Evolutionary conservation across 1,140 invertebrate genomes (phyloP).

Genomic region (Drosophila asahinai): DNA sequence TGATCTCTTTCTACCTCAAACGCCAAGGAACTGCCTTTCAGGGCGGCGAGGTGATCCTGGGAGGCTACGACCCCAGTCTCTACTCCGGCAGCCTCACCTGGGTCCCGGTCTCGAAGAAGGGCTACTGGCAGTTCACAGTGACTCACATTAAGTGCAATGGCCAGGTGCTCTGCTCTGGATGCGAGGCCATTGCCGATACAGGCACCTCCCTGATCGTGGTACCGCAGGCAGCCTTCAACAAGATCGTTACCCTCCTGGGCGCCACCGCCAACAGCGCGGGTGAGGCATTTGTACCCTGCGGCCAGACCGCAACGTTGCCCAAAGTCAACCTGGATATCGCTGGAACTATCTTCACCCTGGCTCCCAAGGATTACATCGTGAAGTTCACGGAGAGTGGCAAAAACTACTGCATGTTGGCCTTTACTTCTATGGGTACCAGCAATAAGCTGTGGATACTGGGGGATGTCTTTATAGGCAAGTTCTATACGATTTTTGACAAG

Average conservation of each 20-base stretch:
- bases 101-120: conserved; percentile 67
- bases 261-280: conserved; percentile 88
- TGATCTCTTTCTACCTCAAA: conserved; percentile 96
- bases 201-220: conserved; percentile 98
- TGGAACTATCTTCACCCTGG: conserved; percentile 91
- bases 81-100: conserved; percentile 70
- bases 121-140: conserved; percentile 84
- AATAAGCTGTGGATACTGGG: conserved; percentile 97
- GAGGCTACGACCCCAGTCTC: conserved; percentile 64
- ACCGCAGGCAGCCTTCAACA: conserved; percentile 91
- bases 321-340: conserved; percentile 91
- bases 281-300: conserved; percentile 92
- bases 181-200: conserved; percentile 98
- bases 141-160: conserved; percentile 39
- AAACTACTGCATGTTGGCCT: conserved; percentile 92
- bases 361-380: conserved; percentile 93
- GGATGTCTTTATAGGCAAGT: conserved; percentile 98
- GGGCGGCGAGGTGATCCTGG: conserved; percentile 74
- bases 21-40: conserved; percentile 28
- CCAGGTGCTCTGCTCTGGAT: conserved; percentile 87
- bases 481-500: conserved; percentile 98
- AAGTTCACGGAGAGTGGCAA: conserved; percentile 89
- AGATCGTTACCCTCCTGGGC: conserved; percentile 88
- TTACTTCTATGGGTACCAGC: conserved; percentile 84
- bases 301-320: conserved; percentile 90